phyloP scores from a whole-genome alignment of 1,140 invertebrate genomes.

The Globodera rostochiensis region DNA sequence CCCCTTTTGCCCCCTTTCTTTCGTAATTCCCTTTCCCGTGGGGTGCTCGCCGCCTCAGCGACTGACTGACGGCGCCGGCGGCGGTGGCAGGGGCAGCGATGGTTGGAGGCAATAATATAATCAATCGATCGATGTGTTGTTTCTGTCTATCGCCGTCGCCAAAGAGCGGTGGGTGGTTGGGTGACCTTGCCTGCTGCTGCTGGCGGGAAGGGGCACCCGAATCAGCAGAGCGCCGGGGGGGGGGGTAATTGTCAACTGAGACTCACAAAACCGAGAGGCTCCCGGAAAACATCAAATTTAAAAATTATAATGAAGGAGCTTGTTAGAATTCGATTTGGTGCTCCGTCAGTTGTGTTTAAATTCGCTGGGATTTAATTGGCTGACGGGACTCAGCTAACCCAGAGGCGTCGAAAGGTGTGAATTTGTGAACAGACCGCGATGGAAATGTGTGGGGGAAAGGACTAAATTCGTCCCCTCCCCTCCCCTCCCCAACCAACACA shows the following conservation, averaged over 20 bases:
- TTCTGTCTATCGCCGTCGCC: not conserved
- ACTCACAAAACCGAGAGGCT: not conserved
- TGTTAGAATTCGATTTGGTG: too few species aligned
- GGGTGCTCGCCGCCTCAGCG: not conserved
- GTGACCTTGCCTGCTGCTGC: not conserved
- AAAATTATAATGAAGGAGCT: too few species aligned
- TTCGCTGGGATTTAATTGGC: too few species aligned
- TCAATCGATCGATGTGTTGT: not conserved
- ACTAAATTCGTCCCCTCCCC: too few species aligned
- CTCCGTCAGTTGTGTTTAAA: too few species aligned
- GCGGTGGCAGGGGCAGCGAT: too few species aligned
- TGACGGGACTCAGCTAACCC: not conserved
- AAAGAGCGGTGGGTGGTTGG: not conserved
- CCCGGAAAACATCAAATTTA: too few species aligned
- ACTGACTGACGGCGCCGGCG: not conserved
- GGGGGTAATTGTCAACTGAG: not conserved
- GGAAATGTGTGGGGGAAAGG: too few species aligned
- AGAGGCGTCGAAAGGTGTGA: not conserved
- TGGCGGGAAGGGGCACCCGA: not conserved
- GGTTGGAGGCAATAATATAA: not conserved
- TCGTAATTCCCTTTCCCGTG: not conserved
- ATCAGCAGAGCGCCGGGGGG: not conserved
- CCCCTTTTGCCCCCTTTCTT: not conserved
- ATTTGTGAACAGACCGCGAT: too few species aligned
- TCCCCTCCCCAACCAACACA: too few species aligned